Conservation (phyloP, 2,797 vertebrate species). For the Monodelphis domestica region DNA sequence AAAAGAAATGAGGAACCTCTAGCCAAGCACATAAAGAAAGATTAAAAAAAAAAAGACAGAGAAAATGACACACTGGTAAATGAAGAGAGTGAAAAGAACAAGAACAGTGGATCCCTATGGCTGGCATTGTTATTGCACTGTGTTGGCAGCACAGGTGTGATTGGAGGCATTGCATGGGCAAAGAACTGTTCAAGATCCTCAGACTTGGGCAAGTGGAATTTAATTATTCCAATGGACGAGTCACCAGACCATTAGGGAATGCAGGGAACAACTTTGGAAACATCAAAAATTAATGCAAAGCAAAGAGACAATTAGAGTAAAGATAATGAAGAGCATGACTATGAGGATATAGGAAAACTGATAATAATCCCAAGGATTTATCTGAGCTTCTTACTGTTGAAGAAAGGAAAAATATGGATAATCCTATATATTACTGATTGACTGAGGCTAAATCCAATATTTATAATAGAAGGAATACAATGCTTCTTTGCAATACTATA, state of each 20-base stretch:
- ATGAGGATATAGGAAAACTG: slow-evolving; percentile 65
- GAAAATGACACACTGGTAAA: slow-evolving; percentile 55
- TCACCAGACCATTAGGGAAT: slow-evolving; percentile 96
- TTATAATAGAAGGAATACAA: slow-evolving; percentile 87
- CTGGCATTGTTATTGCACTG: slow-evolving; percentile 92
- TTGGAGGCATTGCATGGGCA: slow-evolving; percentile 96
- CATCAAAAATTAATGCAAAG: slow-evolving; percentile 1
- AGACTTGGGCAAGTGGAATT: slow-evolving; percentile 92
- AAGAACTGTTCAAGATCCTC: slow-evolving; percentile 89
- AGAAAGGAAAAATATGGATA: slow-evolving; percentile 89
- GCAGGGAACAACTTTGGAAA: slow-evolving; percentile 75
- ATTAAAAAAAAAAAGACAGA: slow-evolving; percentile 66
- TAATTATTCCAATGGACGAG: slow-evolving; percentile 93
- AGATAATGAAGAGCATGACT: slow-evolving; percentile 84
- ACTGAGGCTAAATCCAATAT: slow-evolving; percentile 90
- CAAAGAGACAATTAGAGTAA: slow-evolving; percentile 47
- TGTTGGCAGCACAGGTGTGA: slow-evolving; percentile 98
- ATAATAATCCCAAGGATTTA: slow-evolving; percentile 68
- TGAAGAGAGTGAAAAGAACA: slow-evolving; percentile 48
- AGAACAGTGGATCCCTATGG: slow-evolving; percentile 78
- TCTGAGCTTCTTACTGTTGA: slow-evolving; percentile 85
- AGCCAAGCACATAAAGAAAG: slow-evolving; percentile 86
- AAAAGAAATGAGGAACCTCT: slow-evolving; percentile 82
- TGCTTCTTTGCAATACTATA: slow-evolving; percentile 87
- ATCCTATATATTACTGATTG: slow-evolving; percentile 92